These are phyloP conservation scores for Podarcis muralis DNA, from an alignment of 2,113 vertebrate genomes.

Conservation along the genomic window DNA sequence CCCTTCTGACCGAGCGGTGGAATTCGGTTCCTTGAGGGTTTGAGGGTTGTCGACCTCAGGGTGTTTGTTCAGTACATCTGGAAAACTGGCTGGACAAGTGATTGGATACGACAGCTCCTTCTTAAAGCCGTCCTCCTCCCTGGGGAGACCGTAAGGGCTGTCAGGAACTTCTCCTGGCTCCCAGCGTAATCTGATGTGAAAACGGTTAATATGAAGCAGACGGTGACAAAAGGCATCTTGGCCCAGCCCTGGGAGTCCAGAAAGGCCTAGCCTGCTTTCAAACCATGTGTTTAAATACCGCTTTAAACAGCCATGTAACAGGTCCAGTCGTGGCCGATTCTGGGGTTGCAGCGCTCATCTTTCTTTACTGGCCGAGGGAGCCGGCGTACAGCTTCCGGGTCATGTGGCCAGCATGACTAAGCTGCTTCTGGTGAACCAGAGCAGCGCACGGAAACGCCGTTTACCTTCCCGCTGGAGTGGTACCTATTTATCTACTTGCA, in stretches of 20 bases:
- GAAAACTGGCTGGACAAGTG: not conserved
- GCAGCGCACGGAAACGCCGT: too few relatives aligned
- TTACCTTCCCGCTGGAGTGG: too few relatives aligned
- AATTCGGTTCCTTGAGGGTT: not conserved
- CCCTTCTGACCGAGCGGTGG: conserved; percentile 5
- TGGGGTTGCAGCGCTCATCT: too few relatives aligned
- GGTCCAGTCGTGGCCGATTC: too few relatives aligned
- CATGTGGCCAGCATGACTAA: too few relatives aligned
- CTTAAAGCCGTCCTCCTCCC: not conserved
- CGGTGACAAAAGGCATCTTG: not conserved
- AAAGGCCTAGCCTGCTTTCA: too few relatives aligned
- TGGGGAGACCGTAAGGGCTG: not conserved
- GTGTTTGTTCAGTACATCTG: not conserved
- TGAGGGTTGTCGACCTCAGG: not conserved
- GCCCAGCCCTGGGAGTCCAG: not conserved
- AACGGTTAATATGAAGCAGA: not conserved
- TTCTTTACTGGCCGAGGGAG: too few relatives aligned
- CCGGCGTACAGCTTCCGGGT: too few relatives aligned
- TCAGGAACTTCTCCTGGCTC: not conserved
- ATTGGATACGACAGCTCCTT: not conserved
- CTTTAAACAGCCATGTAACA: not conserved
- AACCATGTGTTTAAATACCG: not conserved
- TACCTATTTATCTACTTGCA: too few relatives aligned
- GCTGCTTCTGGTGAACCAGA: too few relatives aligned
- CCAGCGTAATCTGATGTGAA: not conserved